These are phyloP conservation scores for Passer domesticus DNA, from an alignment of 2,113 vertebrate species.

Conservation along the genomic window DNA sequence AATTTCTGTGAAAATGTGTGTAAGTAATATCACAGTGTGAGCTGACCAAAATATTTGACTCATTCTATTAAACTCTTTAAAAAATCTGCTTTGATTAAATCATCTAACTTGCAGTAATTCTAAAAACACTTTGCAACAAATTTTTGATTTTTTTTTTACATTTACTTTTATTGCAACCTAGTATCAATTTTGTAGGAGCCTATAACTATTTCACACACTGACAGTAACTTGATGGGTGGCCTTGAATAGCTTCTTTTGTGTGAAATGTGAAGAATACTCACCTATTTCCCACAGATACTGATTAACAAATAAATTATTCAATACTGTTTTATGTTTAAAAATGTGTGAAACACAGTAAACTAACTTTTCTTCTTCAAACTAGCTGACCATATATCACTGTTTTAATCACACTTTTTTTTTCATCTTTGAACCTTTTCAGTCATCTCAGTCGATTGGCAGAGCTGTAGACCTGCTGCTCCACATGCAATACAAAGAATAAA, in stretches of 20 bases:
- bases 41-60: not conserved
- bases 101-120: not conserved
- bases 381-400: not conserved
- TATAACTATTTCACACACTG: not conserved
- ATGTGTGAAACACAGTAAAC: not conserved
- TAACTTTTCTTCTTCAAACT: not conserved
- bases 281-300: constrained; percentile 7
- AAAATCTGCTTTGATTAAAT: not conserved
- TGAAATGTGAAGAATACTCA: constrained; percentile 24
- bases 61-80: not conserved
- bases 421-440: not conserved
- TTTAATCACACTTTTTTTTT: not conserved
- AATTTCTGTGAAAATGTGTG: not conserved
- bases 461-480: not conserved
- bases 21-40: not conserved
- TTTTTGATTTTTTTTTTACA: not conserved
- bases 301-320: not conserved
- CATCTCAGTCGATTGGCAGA: not conserved
- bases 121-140: not conserved
- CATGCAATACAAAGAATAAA: not conserved
- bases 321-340: not conserved
- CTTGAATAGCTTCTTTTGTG: not conserved
- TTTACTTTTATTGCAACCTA: not conserved
- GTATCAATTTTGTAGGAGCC: not conserved
- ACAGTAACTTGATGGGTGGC: not conserved